These are phyloP conservation scores for Enteromius argenteus DNA, from an alignment of 2,797 vertebrate genomes.

Conservation along the genomic window DNA sequence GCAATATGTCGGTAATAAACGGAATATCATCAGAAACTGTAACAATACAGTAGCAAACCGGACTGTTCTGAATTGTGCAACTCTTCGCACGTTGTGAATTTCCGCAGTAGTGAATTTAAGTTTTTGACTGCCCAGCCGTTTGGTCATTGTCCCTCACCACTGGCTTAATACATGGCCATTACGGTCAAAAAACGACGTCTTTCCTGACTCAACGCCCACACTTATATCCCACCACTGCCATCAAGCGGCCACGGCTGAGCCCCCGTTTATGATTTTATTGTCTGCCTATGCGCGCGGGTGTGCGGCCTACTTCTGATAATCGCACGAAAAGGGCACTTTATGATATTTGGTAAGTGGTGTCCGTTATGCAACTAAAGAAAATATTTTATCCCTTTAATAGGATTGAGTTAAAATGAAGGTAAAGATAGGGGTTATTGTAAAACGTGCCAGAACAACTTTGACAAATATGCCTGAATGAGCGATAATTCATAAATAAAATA, in stretches of 20 bases:
- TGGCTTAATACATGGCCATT: slow-evolving; percentile 46
- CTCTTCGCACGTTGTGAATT: slow-evolving; percentile 57
- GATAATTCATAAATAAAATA: neutral
- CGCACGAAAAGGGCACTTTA: slow-evolving; percentile 9
- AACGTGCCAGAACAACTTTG: neutral
- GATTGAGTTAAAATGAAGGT: neutral
- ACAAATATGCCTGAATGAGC: neutral
- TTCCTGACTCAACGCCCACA: slow-evolving; percentile 33
- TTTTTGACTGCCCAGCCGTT: slow-evolving; percentile 70
- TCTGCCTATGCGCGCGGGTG: slow-evolving; percentile 50
- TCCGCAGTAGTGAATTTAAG: slow-evolving; percentile 63
- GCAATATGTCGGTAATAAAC: neutral
- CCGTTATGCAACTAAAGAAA: neutral
- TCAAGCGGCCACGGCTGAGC: slow-evolving; percentile 72
- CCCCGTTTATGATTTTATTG: slow-evolving; percentile 6
- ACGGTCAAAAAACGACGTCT: slow-evolving; percentile 46
- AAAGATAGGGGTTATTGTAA: neutral
- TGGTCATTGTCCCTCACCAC: slow-evolving; percentile 63
- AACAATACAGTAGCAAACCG: slow-evolving; percentile 4
- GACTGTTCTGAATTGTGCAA: neutral
- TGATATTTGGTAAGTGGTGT: neutral
- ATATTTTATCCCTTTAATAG: neutral
- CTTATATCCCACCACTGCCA: slow-evolving; percentile 80
- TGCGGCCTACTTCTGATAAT: neutral
- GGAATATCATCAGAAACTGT: neutral